Conservation (phyloP, 2,113 vertebrate species). For the Cettia cetti region DNA sequence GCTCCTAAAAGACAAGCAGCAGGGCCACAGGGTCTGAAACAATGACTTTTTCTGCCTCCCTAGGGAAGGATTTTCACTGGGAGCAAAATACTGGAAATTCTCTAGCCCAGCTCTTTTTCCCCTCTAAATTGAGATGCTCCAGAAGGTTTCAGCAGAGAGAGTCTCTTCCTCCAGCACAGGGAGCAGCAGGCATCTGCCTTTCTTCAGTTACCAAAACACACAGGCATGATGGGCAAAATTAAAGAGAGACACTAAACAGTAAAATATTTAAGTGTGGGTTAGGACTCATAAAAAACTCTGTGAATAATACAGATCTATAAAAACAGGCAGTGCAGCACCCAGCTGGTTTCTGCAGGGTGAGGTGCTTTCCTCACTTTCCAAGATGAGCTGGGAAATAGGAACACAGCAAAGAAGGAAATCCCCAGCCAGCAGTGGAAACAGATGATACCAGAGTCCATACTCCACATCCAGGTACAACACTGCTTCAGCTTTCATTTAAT, state of each 20-base stretch:
- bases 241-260: not conserved
- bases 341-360: not conserved
- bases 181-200: not conserved
- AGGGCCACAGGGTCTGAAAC: not conserved
- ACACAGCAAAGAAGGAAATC: not conserved
- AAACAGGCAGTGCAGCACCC: not conserved
- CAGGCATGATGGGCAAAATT: not conserved
- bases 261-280: not conserved
- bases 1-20: not conserved
- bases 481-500: not conserved
- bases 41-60: not conserved
- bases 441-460: accelerated
- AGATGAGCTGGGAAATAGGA: not conserved
- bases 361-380: not conserved
- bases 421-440: not conserved
- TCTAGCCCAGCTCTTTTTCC: not conserved
- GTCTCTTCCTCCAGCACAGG: not conserved
- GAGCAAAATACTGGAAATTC: not conserved
- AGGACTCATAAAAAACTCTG: not conserved
- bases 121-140: not conserved
- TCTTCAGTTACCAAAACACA: not conserved
- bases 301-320: not conserved
- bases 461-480: not conserved
- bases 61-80: not conserved
- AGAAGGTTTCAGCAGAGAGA: not conserved